Evolutionary conservation across 92 coral and sea anemone species (phyloP), one percentile per base, ranked within the genome.

Genomic region (Montipora capitata): DNA sequence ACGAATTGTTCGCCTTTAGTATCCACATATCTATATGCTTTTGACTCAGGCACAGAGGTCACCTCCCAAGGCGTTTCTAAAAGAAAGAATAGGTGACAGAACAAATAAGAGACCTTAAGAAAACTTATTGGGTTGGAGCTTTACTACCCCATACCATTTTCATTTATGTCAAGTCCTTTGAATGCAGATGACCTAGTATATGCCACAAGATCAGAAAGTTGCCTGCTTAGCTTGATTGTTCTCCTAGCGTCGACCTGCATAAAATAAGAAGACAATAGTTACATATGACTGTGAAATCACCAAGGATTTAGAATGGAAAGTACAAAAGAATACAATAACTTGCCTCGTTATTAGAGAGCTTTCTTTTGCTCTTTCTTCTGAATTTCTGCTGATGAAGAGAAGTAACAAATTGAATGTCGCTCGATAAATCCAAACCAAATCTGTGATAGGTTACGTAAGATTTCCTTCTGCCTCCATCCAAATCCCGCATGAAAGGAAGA

Each of bases 141-240:
- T 48, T 48, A 48, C 52, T 48, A 48, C 16, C 5, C 64, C 91
- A 39, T 73, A 95, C 98, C 98, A n/a, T 93, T 67, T 76, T 93
- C 92, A 7, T 67, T 35, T 1, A 95, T 44, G 41, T 95, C 96
- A 39, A 95, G 93, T 15, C 98, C 96, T 68, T 86, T 95, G 41
- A 95, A 95, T 5, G 94, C 64, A 40, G 81, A 62, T 16, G 98
- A 95, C 40, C 77, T 88, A 11, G 98, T 95, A 86, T 95, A 95
- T 6, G 96, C 94, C 18, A 95, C 98, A 59, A 95, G 94, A 38
- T 95, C 98, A 10, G 98, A 95, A 9, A 95, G 85, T 2, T 93
- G 94, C 51, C 96, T 85, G 89, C 92, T 90, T 1, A 95, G 68
- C 66, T 92, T 72, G 40, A 95, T 95, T 10, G 96, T 95, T 56